These are phyloP conservation scores for Chalcosyrphus nemorum DNA, from an alignment of 2,888 invertebrate species.

Conservation along the genomic window DNA sequence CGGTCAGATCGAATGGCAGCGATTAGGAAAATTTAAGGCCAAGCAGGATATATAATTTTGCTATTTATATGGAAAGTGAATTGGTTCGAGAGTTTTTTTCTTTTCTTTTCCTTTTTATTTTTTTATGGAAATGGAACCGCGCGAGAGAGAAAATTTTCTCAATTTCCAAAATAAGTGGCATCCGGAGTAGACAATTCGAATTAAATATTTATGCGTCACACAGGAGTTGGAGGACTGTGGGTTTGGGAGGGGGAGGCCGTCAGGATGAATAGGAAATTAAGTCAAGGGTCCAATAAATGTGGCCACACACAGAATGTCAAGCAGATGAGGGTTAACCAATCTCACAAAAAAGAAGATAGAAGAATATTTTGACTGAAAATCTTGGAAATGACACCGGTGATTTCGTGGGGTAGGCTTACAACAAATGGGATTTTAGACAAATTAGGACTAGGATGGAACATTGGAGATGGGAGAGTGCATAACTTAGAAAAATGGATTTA, in stretches of 20 bases:
- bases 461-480: constrained; percentile 11
- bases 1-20: constrained; percentile 33
- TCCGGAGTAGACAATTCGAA: constrained; percentile 40
- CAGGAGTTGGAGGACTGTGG: background rate
- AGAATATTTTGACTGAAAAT: background rate
- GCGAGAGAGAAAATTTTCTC: constrained; percentile 18
- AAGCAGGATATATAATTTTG: constrained; percentile 49
- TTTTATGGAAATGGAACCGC: constrained; percentile 21
- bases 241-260: too few species aligned
- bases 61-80: constrained; percentile 70
- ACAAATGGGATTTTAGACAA: background rate
- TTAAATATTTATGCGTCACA: constrained; percentile 48
- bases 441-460: background rate
- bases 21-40: constrained; percentile 47
- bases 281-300: constrained; percentile 41
- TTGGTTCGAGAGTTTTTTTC: background rate
- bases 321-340: constrained; percentile 54
- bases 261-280: constrained; percentile 60
- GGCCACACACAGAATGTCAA: constrained; percentile 43
- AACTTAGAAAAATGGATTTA: background rate
- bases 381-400: constrained; percentile 16
- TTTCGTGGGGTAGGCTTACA: background rate
- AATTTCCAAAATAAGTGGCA: background rate
- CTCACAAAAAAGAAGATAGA: background rate
- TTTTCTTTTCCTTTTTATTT: too few species aligned